phyloP scores from a whole-genome alignment of 1,140 invertebrate genomes.

The Orius laevigatus region DNA sequence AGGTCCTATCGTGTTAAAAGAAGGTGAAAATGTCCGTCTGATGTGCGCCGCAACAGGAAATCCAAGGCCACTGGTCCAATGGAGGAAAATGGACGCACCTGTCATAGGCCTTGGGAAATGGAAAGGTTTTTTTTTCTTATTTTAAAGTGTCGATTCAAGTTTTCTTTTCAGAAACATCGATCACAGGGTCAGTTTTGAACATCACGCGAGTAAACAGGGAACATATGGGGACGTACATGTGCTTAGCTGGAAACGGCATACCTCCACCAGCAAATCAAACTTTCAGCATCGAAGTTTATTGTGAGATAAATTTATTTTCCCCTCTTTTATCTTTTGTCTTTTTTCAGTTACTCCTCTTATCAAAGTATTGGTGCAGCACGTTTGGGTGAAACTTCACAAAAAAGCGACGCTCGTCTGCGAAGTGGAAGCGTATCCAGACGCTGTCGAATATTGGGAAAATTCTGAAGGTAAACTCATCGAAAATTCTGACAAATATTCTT shows the following conservation, averaged over 20 bases:
- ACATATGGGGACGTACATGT: constrained; percentile 75
- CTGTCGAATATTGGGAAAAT: constrained; percentile 70
- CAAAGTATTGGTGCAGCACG: constrained; percentile 52
- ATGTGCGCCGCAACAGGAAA: constrained; percentile 58
- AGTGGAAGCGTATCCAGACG: constrained; percentile 75
- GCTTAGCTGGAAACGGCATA: constrained; percentile 75
- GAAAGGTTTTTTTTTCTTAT: constrained; percentile 30
- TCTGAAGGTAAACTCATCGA: constrained; percentile 52
- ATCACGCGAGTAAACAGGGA: constrained; percentile 64
- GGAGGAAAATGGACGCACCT: constrained; percentile 50
- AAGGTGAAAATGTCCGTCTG: constrained; percentile 56
- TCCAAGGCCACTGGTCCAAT: constrained; percentile 56
- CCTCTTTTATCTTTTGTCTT: constrained; percentile 13
- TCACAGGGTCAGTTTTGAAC: constrained; percentile 55
- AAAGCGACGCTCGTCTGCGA: constrained; percentile 63
- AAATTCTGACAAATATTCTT: constrained; percentile 43
- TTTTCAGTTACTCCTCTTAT: constrained; percentile 66
- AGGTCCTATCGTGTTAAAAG: constrained; percentile 40
- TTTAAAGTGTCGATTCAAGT: not conserved
- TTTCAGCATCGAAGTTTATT: constrained; percentile 69
- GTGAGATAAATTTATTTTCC: constrained; percentile 45
- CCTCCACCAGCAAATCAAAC: constrained; percentile 64
- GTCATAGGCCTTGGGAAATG: constrained; percentile 40
- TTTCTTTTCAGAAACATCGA: constrained; percentile 25
- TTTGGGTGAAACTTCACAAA: constrained; percentile 42